phyloP scores from a whole-genome alignment of 2,113 vertebrate species.

The Spilogale gracilis region DNA sequence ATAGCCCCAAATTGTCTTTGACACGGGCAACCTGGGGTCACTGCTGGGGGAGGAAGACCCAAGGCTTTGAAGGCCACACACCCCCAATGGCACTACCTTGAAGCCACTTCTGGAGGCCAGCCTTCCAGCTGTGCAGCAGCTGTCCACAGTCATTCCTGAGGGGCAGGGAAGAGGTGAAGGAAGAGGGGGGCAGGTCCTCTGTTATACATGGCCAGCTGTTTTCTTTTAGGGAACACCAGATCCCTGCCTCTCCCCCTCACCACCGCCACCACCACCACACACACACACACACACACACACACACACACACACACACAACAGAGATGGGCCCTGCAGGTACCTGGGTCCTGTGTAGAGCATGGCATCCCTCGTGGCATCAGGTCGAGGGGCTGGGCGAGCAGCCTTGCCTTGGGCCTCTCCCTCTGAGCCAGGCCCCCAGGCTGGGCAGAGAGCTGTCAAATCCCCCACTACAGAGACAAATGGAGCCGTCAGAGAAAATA shows the following conservation, averaged over 20 bases:
- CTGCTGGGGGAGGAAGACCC: conserved; percentile 64
- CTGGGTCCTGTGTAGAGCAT: background rate
- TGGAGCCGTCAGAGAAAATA: conserved; percentile 97
- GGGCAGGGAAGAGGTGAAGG: conserved; percentile 23
- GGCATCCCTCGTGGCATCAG: background rate
- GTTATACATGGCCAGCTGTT: conserved; percentile 55
- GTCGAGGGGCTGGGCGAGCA: conserved; percentile 42
- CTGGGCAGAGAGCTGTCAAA: conserved; percentile 91
- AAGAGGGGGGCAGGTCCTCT: background rate
- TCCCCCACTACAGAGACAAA: conserved; percentile 96
- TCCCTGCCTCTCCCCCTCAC: background rate
- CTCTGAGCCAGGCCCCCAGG: conserved; percentile 88
- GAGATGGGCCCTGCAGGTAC: conserved; percentile 54
- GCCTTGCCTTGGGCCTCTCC: conserved; percentile 88
- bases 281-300: background rate
- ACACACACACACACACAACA: background rate
- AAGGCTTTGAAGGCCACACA: conserved; percentile 71
- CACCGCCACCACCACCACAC: background rate
- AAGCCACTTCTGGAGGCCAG: conserved; percentile 39
- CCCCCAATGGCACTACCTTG: conserved; percentile 48
- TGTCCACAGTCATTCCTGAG: background rate
- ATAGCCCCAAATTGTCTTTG: conserved; percentile 91
- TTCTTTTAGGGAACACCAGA: conserved; percentile 72
- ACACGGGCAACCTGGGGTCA: conserved; percentile 81
- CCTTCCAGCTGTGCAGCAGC: conserved; percentile 53